Evolutionary conservation across 2,113 vertebrate genomes (phyloP).

Genomic region (Pterocles orientalis): DNA sequence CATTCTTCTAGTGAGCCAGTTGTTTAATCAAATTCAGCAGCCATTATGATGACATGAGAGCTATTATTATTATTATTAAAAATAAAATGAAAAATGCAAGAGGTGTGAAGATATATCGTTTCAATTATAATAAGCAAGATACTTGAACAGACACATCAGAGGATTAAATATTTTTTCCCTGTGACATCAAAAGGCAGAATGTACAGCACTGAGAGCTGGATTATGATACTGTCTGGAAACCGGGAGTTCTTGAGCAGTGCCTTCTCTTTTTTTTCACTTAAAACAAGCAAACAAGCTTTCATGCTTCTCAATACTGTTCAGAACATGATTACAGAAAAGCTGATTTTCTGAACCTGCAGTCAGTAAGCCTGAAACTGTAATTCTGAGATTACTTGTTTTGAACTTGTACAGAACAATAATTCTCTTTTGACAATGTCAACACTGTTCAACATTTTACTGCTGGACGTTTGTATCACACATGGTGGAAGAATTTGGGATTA

Average conservation of each 20-base stretch:
- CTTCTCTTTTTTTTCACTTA: neutral
- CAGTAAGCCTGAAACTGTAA: neutral
- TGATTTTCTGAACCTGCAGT: neutral
- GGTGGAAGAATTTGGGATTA: neutral
- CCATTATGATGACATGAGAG: neutral
- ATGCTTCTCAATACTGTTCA: neutral
- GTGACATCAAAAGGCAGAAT: neutral
- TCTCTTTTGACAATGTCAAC: neutral
- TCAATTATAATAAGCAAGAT: neutral
- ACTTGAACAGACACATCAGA: neutral
- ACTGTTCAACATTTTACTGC: neutral
- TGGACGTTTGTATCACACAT: neutral
- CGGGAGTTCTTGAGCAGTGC: neutral
- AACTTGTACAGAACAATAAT: neutral
- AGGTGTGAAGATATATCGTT: neutral
- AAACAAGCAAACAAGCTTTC: neutral
- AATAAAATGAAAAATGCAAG: neutral
- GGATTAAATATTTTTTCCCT: neutral
- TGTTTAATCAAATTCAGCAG: neutral
- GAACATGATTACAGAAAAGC: neutral
- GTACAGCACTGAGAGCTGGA: neutral
- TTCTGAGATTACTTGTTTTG: neutral
- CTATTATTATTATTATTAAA: neutral
- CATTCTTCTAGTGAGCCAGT: neutral
- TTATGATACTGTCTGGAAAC: neutral